A percentile compares a stretch with the other conserved stretches of the same genome.
Evolutionary conservation across 1,140 invertebrate species (phyloP).

Genomic region (Trachymyrmex septentrionalis): DNA sequence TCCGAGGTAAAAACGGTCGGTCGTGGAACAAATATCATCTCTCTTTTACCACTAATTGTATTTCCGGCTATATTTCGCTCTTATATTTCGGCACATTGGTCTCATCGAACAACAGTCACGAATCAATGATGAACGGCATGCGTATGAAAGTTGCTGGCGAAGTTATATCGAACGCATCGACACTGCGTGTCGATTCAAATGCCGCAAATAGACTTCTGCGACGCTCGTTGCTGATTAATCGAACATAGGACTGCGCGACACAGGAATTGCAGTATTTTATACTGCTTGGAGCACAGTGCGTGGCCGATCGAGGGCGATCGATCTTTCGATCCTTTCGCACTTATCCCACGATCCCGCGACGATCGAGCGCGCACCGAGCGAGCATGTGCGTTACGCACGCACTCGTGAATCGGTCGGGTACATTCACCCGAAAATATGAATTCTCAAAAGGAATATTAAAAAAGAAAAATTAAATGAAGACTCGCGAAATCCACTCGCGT

Average conservation of each 20-base stretch:
- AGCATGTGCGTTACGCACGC: slow-evolving; percentile 14
- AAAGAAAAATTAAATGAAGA: background rate
- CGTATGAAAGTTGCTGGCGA: background rate
- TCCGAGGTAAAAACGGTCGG: background rate
- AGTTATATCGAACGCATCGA: background rate
- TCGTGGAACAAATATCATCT: background rate
- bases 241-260: background rate
- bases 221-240: background rate
- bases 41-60: background rate
- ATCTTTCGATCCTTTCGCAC: slow-evolving; percentile 1
- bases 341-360: background rate
- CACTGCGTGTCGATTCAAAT: background rate
- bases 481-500: slow-evolving; percentile 30
- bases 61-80: background rate
- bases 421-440: too few species aligned
- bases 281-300: background rate
- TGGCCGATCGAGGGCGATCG: background rate
- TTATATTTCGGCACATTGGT: background rate
- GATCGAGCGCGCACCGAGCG: too few species aligned
- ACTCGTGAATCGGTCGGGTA: background rate
- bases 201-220: background rate
- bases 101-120: background rate
- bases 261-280: background rate
- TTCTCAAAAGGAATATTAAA: background rate
- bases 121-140: background rate